phyloP scores from a whole-genome alignment of 2,797 vertebrate genomes.

The Ciconia nigra region DNA sequence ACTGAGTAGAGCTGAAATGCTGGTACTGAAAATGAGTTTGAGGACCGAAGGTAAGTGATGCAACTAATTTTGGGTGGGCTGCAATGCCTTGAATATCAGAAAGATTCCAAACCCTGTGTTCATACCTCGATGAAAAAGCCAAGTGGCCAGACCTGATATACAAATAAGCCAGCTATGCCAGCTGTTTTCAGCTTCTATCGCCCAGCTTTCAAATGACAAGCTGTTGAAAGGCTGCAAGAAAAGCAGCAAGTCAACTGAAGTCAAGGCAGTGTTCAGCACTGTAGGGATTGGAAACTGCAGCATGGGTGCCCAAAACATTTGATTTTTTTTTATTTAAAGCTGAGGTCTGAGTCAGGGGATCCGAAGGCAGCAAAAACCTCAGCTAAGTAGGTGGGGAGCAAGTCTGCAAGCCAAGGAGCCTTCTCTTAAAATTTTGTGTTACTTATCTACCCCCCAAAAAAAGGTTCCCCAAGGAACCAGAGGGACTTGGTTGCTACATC shows the following conservation, averaged over 20 bases:
- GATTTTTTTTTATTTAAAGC: not conserved
- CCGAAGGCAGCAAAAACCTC: not conserved
- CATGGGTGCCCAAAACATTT: not conserved
- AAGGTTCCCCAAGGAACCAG: not conserved
- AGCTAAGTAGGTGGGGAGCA: not conserved
- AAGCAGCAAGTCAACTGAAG: not conserved
- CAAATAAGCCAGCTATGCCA: not conserved
- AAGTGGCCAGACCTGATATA: not conserved
- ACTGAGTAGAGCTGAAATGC: not conserved
- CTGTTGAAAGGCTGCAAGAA: not conserved
- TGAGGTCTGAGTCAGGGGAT: not conserved
- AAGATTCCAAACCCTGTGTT: not conserved
- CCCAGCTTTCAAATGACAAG: not conserved
- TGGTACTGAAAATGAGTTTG: not conserved
- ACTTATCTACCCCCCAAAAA: not conserved
- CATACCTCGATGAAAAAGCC: not conserved
- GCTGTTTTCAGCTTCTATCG: not conserved
- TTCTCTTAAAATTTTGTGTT: not conserved
- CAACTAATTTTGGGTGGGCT: not conserved
- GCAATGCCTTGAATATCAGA: not conserved
- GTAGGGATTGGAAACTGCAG: not conserved
- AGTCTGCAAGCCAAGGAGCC: not conserved
- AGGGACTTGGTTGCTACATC: no score
- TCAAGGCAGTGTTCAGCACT: not conserved
- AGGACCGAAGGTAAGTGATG: not conserved